Base-by-base conservation (phyloP, 2,797 vertebrate genomes). In the Petrocephalus schoutedeni region DNA sequence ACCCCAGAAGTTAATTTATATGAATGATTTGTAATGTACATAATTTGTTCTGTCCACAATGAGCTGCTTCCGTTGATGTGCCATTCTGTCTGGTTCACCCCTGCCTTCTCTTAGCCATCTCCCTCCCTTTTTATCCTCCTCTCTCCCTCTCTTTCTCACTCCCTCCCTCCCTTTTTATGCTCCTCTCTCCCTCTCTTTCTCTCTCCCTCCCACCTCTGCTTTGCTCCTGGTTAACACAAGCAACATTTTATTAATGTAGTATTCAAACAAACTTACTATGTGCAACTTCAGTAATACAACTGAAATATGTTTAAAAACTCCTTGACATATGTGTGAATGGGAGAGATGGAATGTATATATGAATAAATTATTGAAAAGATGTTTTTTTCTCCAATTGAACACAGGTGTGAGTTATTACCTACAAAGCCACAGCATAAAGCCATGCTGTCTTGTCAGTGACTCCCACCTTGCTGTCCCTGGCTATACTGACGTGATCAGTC, bases 1-100 rank as follows among this genome's bases (percentile, higher is more conserved):
- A 98, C 97, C 95, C 95, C 97, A 97, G 97, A 95, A 96, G 95
- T 96, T 97, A 96, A 98, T 98, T 99, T 98, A 96, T 98, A 98
- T 98, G 97, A 98, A 97, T 98, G 97, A 96, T 99, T 99, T 98
- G 97, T 98, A 98, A 96, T 99, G 97, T 99, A 99, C 94, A 99
- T 99, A 99, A 96, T 96, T 97, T 95, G 97, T 96, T 95, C 94
- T 74, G 59, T 88, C 87, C 61, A 95, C n/a, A 96, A 94, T 95
- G 96, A 96, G 94, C 96, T 97, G 97, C 97, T 97, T 97, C 97
- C 97, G 96, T 98, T 97, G 96, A 98, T 97, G 95, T 97, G 95
- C 95, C 95, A 95, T 97, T 94, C 94, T 95, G 96, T 97, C 95
- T 94, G 92, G 90, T 87, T 49, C 88, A 89, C 88, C 88, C 51